These are phyloP conservation scores for Drosophila truncata DNA, from an alignment of 1,140 invertebrate genomes.

Conservation along the genomic window DNA sequence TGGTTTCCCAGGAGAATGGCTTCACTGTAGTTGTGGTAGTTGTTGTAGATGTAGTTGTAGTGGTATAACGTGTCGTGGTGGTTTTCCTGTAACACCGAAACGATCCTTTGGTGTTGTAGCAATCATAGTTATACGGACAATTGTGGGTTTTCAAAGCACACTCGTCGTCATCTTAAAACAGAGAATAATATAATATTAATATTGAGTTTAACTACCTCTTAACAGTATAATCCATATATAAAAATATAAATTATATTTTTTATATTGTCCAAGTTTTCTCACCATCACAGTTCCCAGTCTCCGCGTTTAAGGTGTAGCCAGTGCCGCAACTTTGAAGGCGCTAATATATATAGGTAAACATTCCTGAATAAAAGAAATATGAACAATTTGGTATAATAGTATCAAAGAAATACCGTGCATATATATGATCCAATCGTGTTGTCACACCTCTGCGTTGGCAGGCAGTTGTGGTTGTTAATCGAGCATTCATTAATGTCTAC, in stretches of 20 bases:
- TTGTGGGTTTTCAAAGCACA: conserved; percentile 93
- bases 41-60: conserved; percentile 38
- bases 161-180: conserved; percentile 94
- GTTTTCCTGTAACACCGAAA: conserved; percentile 74
- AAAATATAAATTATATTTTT: neutral
- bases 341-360: conserved; percentile 26
- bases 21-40: conserved; percentile 53
- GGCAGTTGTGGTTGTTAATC: conserved; percentile 87
- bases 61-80: conserved; percentile 26
- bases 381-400: neutral
- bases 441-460: conserved; percentile 92
- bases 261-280: conserved; percentile 24
- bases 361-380: conserved; percentile 16
- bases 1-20: conserved; percentile 8
- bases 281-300: conserved; percentile 95
- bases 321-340: conserved; percentile 95
- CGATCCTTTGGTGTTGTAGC: conserved; percentile 90
- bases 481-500: conserved; percentile 89
- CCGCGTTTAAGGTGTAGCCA: conserved; percentile 96
- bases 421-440: conserved; percentile 95
- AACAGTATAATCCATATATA: neutral
- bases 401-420: conserved; percentile 87
- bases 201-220: neutral
- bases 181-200: neutral
- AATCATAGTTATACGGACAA: conserved; percentile 92